phyloP scores from a whole-genome alignment of 2,113 vertebrate species.

The Cygnus buccinator region DNA sequence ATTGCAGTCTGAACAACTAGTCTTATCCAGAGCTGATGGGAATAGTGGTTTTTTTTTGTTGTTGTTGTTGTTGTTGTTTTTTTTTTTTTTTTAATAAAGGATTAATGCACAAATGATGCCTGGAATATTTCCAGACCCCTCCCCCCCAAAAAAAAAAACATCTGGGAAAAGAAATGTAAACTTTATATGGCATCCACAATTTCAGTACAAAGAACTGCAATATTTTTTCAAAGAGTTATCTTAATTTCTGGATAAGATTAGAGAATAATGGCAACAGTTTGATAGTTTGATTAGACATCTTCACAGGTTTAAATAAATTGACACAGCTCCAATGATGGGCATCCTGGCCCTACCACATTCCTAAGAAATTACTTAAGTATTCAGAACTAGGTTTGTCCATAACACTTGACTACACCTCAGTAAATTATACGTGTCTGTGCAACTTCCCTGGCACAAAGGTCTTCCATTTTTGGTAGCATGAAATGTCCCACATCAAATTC shows the following conservation, averaged over 20 bases:
- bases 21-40: neutral
- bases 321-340: neutral
- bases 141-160: neutral
- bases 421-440: neutral
- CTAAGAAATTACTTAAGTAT: neutral
- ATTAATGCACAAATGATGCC: neutral
- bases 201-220: neutral
- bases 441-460: neutral
- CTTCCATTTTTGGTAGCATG: rapidly evolving
- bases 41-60: neutral
- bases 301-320: neutral
- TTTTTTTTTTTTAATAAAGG: neutral
- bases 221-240: neutral
- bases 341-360: neutral
- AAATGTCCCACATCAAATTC: neutral
- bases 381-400: neutral
- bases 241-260: neutral
- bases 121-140: neutral
- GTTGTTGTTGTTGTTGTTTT: no score
- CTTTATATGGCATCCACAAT: neutral
- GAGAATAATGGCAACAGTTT: neutral
- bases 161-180: neutral
- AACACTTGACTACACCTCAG: neutral
- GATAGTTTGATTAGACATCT: neutral
- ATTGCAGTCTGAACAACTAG: neutral